These are phyloP conservation scores for Mongoloraphidia duomilia DNA, from an alignment of 2,888 invertebrate species.

Conservation along the genomic window DNA sequence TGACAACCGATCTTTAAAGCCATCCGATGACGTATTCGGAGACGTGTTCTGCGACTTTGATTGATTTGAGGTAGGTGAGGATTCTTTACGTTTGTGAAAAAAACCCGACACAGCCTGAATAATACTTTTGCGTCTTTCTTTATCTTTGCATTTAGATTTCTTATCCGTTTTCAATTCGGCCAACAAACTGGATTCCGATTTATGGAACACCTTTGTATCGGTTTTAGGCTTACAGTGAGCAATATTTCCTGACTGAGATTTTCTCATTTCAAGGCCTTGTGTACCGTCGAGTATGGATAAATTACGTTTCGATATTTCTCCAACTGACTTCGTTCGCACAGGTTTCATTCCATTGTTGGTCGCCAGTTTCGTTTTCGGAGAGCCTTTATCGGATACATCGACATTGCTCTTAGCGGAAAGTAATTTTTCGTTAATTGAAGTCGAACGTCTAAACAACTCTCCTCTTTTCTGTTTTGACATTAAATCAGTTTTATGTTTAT, in stretches of 20 bases:
- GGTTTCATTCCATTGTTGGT: not conserved
- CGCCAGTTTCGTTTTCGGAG: no score
- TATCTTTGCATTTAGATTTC: conserved; percentile 41
- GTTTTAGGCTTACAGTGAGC: conserved; percentile 3
- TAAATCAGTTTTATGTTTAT: no score
- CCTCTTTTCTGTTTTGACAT: no score
- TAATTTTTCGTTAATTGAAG: conserved; percentile 6
- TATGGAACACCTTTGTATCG: conserved; percentile 13
- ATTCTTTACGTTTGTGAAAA: conserved; percentile 58
- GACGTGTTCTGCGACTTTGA: conserved; percentile 18
- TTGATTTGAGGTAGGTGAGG: conserved; percentile 26
- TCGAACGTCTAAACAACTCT: conserved; percentile 20
- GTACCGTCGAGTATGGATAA: not conserved
- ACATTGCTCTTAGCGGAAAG: no score
- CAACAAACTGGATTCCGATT: conserved; percentile 29
- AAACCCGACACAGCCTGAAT: conserved; percentile 75
- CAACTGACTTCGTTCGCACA: conserved; percentile 24
- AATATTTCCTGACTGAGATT: conserved; percentile 4
- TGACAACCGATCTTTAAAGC: conserved; percentile 36
- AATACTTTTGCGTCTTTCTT: conserved; percentile 64
- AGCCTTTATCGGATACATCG: no score
- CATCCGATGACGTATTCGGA: conserved; percentile 16
- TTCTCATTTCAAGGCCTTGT: not conserved
- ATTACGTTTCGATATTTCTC: conserved; percentile 18
- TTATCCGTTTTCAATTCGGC: conserved; percentile 24